These are phyloP conservation scores for Myocastor coypus DNA, from an alignment of 2,113 vertebrate species.

Conservation along the genomic window DNA sequence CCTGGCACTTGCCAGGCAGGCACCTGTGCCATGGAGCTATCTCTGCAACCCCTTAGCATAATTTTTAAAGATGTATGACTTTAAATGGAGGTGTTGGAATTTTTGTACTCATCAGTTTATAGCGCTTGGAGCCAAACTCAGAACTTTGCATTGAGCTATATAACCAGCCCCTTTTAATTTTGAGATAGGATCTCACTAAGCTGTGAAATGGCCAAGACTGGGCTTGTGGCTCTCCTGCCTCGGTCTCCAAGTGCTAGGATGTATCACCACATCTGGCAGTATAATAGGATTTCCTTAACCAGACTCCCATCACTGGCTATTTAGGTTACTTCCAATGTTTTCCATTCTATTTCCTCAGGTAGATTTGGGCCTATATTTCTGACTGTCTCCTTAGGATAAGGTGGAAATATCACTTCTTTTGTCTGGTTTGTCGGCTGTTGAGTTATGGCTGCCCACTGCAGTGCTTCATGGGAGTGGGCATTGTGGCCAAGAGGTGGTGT, in stretches of 20 bases:
- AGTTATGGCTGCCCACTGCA: background rate
- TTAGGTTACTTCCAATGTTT: background rate
- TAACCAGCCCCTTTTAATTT: background rate
- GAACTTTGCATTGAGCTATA: background rate
- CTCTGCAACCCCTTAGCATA: no score
- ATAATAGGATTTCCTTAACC: background rate
- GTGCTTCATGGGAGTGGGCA: background rate
- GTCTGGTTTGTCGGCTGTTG: background rate
- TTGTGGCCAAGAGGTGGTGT: background rate
- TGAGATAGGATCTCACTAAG: background rate
- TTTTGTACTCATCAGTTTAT: background rate
- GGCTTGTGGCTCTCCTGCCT: background rate
- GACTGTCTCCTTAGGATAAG: background rate
- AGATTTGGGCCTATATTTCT: background rate
- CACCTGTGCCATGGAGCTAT: no score
- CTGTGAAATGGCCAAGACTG: background rate
- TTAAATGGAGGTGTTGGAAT: background rate
- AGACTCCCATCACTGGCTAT: background rate
- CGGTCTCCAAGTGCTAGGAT: background rate
- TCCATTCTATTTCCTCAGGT: background rate
- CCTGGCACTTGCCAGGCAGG: no score
- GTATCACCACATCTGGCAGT: background rate
- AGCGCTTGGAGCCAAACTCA: background rate
- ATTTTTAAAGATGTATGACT: conserved; percentile 43
- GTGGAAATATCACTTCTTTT: background rate